These are phyloP conservation scores for Cataglyphis hispanica DNA, from an alignment of 1,140 invertebrate species.

Conservation along the genomic window DNA sequence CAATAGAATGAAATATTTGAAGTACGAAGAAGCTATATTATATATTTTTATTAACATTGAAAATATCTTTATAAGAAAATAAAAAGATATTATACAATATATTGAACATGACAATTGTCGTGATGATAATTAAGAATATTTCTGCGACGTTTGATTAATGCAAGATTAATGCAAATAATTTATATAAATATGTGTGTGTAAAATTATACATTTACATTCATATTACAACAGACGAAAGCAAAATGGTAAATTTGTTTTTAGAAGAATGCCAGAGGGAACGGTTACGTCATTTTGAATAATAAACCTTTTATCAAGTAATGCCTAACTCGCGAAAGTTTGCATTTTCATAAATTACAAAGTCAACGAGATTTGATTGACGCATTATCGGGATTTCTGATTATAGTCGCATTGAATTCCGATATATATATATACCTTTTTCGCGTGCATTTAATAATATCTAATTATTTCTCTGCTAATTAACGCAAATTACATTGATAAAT, in stretches of 20 bases:
- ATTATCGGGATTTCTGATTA: neutral
- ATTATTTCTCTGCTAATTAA: constrained; percentile 37
- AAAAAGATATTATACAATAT: neutral
- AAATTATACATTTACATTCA: neutral
- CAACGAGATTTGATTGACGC: neutral
- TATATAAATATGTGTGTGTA: neutral
- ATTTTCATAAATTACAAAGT: constrained; percentile 29
- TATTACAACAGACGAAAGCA: neutral
- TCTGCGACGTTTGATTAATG: neutral
- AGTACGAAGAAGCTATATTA: neutral
- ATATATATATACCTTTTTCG: constrained; percentile 14
- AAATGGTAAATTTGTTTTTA: neutral
- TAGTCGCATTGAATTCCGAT: neutral
- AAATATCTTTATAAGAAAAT: no score
- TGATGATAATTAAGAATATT: neutral
- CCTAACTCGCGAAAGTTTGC: constrained; percentile 26
- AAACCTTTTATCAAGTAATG: neutral
- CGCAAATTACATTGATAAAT: constrained; percentile 7
- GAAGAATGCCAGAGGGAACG: neutral
- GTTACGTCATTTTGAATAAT: neutral
- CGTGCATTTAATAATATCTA: constrained; percentile 24
- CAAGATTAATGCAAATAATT: no score
- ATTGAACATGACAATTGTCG: neutral
- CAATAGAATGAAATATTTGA: no score
- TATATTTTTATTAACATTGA: neutral